Conservation (phyloP, 2,888 invertebrate genomes). For the Junonia oenone region DNA sequence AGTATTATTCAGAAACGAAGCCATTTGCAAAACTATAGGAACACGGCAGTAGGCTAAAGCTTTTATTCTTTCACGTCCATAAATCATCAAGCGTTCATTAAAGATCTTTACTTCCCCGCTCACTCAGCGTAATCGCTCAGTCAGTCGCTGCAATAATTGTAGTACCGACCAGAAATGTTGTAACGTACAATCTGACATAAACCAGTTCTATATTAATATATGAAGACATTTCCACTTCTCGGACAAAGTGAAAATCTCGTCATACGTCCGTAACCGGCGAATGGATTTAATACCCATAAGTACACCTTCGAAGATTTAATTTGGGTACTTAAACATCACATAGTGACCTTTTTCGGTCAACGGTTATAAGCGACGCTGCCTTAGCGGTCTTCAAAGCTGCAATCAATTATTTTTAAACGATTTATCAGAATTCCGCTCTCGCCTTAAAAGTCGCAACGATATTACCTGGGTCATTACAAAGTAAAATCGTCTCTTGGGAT, state of each 20-base stretch:
- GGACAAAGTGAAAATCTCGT: slow-evolving; percentile 1
- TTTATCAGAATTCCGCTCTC: slow-evolving; percentile 12
- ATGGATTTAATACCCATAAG: slow-evolving; percentile 7
- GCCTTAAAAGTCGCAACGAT: slow-evolving; percentile 2
- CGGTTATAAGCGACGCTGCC: slow-evolving; percentile 10
- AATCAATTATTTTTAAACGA: slow-evolving; percentile 18
- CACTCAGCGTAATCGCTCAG: slow-evolving; percentile 7
- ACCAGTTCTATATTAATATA: slow-evolving; percentile 1
- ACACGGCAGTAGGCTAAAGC: neutral
- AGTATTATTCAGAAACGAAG: neutral
- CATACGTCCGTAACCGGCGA: neutral
- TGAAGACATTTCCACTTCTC: neutral
- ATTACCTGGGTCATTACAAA: neutral
- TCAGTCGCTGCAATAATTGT: slow-evolving; percentile 7
- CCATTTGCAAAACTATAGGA: neutral
- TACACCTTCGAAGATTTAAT: slow-evolving; percentile 8
- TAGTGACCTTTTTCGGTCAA: slow-evolving; percentile 12
- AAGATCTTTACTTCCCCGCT: slow-evolving; percentile 5
- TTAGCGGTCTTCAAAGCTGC: slow-evolving; percentile 2
- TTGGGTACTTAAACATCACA: slow-evolving; percentile 10
- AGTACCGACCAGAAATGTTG: slow-evolving; percentile 2
- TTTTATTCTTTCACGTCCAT: slow-evolving; percentile 11
- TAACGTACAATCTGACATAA: slow-evolving; percentile 1
- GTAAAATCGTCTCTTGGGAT: neutral
- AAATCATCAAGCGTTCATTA: slow-evolving; percentile 11